Base-by-base conservation (phyloP, 2,797 vertebrate species). In the Decapterus maruadsi region DNA sequence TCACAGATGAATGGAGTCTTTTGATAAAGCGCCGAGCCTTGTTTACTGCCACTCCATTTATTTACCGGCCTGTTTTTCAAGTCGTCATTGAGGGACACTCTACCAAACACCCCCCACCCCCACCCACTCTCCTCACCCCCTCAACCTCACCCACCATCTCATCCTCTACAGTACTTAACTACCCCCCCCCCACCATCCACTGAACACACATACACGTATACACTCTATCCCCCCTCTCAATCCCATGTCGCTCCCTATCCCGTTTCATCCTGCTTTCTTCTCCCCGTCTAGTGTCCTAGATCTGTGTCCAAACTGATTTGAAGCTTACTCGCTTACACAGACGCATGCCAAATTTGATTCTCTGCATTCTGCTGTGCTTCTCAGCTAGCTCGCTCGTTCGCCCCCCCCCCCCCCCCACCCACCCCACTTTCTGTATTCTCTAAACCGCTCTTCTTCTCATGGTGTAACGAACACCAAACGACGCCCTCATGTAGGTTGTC, bases 241-340 rank as follows among this genome's bases (percentile, higher is more conserved):
- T 92, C 88, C 89, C 89, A 88, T 90, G 87, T 90, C 56, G 84
- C 84, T 91, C 80, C 89, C 89, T 89, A 90, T 94, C 91, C 81
- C 50, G 73, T 93, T 92, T 93, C 91, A 92, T 92, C 89, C 90
- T 40, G 67, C 91, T 92, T 93, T 92, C 90, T 93, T 91, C 84
- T 88, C 82, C 42, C 58, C 75, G 78, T 90, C 89, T 90, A 85
- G 82, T 88, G 91, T 91, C 92, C 94, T 92, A 94, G 91, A 95
- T 94, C 92, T 94, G 90, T 82, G 93, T 93, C 93, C 92, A 94
- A 94, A 94, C 93, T 93, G 92, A 94, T 94, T 94, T 92, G 91
- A 94, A 91, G 93, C 93, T 91, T 92, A 93, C 92, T 92, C 86
- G 78, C 92, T 94, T 89, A 88, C 93, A 89, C 82, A 85, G 86